Base-by-base conservation (phyloP, 2,113 vertebrate genomes). In the Plecturocebus donacophilus region DNA sequence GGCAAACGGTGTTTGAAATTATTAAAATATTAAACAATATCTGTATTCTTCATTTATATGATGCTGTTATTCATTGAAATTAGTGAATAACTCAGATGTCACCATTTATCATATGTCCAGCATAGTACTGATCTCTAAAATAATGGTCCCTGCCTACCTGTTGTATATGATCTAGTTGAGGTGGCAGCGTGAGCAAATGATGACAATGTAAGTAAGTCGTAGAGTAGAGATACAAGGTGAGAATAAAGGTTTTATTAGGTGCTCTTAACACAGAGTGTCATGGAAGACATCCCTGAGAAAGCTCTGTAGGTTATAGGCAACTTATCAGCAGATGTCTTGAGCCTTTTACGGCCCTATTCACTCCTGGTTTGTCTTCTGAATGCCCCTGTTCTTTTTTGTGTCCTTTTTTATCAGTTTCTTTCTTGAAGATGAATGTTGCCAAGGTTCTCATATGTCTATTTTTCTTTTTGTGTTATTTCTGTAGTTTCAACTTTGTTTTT, bases 11-110 rank as follows among this genome's bases (percentile, higher is more conserved):
- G 61, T 61, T 94, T 66, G n/a, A 76, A 40, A 16, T 84, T 87
- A 32, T 87, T 94, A 64, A 94, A 80, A 42, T 90, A 75, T 58
- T 92, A 80, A 87, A 21, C 42, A 75, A 4, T 77, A 25, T 86
- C 96, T 88, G 14, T 94, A 87, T 80, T 30, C 6, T 80, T 30
- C 6, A 58, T 40, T 75, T 47, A 68, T 35, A 38, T 94, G 35
- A 56, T 96, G n/a, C n/a, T 80, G 20, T 42, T 68, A 73, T 52
- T 90, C 8, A 79, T 85, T 91, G 96, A 81, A 89, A 32, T 87
- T 80, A 77, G 47, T 88, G 68, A 81, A 66, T 71, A 79, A 85
- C 17, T 82, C 73, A 94, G 54, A 54, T 21, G 66, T 91, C 2
- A 47, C 85, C 47, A 56, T 58, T 76, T 87, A 27, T 14, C 27